Conservation (phyloP, 2,888 invertebrate species). For the Allacma fusca region DNA sequence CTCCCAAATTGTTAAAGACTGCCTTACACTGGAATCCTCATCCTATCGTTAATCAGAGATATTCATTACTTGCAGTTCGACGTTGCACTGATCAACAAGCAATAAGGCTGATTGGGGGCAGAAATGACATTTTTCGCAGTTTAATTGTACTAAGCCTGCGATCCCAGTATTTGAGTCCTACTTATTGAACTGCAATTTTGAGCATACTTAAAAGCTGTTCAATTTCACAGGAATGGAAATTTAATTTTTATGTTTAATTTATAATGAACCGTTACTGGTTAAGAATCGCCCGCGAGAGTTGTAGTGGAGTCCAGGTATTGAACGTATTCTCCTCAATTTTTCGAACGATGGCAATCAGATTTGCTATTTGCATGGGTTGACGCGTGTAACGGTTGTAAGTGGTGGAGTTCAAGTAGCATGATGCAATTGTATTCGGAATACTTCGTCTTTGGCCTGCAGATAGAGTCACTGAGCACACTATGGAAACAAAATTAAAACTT, state of each 20-base stretch:
- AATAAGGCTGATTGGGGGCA: too few relatives aligned
- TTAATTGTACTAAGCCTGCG: too few relatives aligned
- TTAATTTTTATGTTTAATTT: neutral
- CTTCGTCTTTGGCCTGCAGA: slow-evolving; percentile 4
- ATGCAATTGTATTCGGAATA: slow-evolving; percentile 47
- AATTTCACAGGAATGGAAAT: too few relatives aligned
- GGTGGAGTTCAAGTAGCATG: slow-evolving; percentile 56
- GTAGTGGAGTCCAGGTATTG: slow-evolving; percentile 52
- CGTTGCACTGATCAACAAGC: too few relatives aligned
- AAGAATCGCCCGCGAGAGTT: slow-evolving; percentile 52
- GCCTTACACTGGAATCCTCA: too few relatives aligned
- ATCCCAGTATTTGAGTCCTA: too few relatives aligned
- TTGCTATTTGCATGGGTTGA: slow-evolving; percentile 59
- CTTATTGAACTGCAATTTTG: too few relatives aligned
- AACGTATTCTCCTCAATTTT: slow-evolving; percentile 57
- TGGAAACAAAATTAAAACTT: neutral
- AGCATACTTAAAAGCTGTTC: too few relatives aligned
- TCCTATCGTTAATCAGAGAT: too few relatives aligned
- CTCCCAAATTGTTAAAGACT: too few relatives aligned
- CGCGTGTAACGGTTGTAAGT: slow-evolving; percentile 56
- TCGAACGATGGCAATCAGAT: slow-evolving; percentile 59
- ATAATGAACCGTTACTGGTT: slow-evolving; percentile 45
- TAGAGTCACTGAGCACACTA: neutral
- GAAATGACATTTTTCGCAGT: too few relatives aligned
- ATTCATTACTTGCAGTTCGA: too few relatives aligned